phyloP scores from a whole-genome alignment of 2,888 invertebrate species.

The Ectemnius lituratus region DNA sequence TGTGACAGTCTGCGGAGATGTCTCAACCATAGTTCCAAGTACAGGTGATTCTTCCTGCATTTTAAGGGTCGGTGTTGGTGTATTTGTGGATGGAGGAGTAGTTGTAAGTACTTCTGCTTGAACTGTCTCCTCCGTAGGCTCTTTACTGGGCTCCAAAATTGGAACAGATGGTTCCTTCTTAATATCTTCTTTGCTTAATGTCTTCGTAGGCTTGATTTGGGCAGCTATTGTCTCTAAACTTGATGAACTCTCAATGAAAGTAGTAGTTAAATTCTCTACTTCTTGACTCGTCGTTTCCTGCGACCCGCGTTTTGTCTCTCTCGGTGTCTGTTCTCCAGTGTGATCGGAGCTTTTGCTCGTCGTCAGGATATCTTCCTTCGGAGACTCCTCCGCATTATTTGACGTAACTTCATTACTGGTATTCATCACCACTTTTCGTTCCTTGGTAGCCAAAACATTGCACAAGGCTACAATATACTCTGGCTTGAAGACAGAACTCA shows the following conservation, averaged over 20 bases:
- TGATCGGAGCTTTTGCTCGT: slow-evolving; percentile 19
- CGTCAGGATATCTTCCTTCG: slow-evolving; percentile 26
- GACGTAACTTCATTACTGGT: slow-evolving; percentile 79
- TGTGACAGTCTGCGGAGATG: slow-evolving; percentile 37
- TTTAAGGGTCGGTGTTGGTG: slow-evolving; percentile 48
- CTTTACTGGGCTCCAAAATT: slow-evolving; percentile 64
- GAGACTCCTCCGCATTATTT: slow-evolving; percentile 44
- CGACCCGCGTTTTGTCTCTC: slow-evolving; percentile 22
- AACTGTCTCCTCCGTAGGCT: slow-evolving; percentile 56
- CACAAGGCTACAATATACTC: slow-evolving; percentile 88
- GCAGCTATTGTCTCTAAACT: slow-evolving; percentile 56
- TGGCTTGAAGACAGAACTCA: slow-evolving; percentile 82
- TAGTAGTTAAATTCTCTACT: slow-evolving; percentile 11
- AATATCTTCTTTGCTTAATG: slow-evolving; percentile 63
- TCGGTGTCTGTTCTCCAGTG: slow-evolving; percentile 11
- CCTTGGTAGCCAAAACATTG: slow-evolving; percentile 85
- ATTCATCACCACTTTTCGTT: slow-evolving; percentile 84
- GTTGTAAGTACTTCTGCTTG: slow-evolving; percentile 61
- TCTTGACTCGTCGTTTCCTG: slow-evolving; percentile 28
- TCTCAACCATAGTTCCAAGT: slow-evolving; percentile 51
- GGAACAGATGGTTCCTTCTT: slow-evolving; percentile 62
- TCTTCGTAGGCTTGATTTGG: slow-evolving; percentile 70
- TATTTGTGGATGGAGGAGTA: slow-evolving; percentile 49
- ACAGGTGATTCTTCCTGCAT: slow-evolving; percentile 53
- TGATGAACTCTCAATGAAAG: slow-evolving; percentile 15